phyloP scores from a whole-genome alignment of 2,888 invertebrate genomes.

The Drosophila glabriapex region DNA sequence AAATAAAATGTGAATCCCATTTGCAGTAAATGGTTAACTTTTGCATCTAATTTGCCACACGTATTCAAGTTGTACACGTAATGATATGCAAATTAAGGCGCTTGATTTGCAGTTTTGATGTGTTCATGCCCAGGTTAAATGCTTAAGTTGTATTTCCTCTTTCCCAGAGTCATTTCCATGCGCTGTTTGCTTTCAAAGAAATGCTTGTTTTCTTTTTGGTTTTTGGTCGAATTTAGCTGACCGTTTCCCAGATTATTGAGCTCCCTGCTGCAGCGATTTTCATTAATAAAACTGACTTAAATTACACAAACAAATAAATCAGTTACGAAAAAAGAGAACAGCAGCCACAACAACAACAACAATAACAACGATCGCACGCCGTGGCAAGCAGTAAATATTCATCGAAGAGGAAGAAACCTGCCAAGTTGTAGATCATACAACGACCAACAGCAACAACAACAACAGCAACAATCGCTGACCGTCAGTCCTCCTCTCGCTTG shows the following conservation, averaged over 20 bases:
- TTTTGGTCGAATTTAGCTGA: constrained; percentile 27
- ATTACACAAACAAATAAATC: constrained; percentile 72
- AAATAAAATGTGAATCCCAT: background rate
- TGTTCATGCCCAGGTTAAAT: background rate
- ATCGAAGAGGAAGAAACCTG: constrained; percentile 55
- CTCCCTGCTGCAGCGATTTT: constrained; percentile 62
- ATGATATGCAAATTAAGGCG: constrained; percentile 4
- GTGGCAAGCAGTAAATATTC: constrained; percentile 35
- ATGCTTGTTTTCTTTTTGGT: background rate
- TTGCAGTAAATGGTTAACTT: background rate
- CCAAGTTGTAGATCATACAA: constrained; percentile 50
- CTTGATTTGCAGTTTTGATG: constrained; percentile 8
- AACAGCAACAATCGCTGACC: constrained; percentile 13
- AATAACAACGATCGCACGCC: constrained; percentile 20
- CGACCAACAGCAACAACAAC: constrained; percentile 13
- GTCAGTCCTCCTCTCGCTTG: constrained; percentile 37
- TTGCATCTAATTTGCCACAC: background rate
- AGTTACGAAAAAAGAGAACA: constrained; percentile 50
- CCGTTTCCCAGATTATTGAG: constrained; percentile 35
- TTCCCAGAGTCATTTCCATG: constrained; percentile 16
- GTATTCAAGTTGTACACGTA: background rate
- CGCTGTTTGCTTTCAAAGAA: constrained; percentile 19
- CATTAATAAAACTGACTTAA: constrained; percentile 80
- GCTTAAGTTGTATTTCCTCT: constrained; percentile 6
- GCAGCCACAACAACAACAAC: background rate